phyloP scores from a whole-genome alignment of 2,113 vertebrate species.

The Toxostoma redivivum region DNA sequence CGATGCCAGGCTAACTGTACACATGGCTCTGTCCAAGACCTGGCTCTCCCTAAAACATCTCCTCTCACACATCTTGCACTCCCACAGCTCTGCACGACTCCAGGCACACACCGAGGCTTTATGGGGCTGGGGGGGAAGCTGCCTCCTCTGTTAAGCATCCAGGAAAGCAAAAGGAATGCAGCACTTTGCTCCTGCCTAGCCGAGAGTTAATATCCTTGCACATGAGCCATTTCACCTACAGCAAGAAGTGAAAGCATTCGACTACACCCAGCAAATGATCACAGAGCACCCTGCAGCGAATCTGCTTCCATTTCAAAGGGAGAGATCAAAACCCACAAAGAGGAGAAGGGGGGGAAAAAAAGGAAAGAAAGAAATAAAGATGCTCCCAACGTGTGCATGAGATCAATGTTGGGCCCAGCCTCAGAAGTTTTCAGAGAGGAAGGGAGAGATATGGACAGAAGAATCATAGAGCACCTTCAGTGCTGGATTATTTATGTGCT shows the following conservation, averaged over 20 bases:
- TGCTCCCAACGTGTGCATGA: slow-evolving; percentile 5
- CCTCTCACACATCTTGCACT: background rate
- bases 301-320: slow-evolving; percentile 60
- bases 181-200: background rate
- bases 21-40: background rate
- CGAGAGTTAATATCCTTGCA: slow-evolving; percentile 58
- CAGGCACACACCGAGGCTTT: background rate
- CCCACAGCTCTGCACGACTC: background rate
- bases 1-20: background rate
- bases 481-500: slow-evolving; percentile 37
- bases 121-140: background rate
- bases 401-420: slow-evolving; percentile 44
- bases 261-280: slow-evolving; percentile 57
- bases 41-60: background rate
- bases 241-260: slow-evolving; percentile 57
- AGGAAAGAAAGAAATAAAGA: background rate
- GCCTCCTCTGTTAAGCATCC: background rate
- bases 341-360: background rate
- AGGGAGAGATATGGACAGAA: background rate
- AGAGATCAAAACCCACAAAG: slow-evolving; percentile 56
- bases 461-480: background rate
- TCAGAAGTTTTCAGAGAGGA: slow-evolving; percentile 30
- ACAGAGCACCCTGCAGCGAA: slow-evolving; percentile 56
- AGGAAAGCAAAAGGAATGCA: background rate
- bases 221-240: slow-evolving; percentile 59